Conservation (phyloP, 1,140 invertebrate genomes). For the Lepidurus couesii region DNA sequence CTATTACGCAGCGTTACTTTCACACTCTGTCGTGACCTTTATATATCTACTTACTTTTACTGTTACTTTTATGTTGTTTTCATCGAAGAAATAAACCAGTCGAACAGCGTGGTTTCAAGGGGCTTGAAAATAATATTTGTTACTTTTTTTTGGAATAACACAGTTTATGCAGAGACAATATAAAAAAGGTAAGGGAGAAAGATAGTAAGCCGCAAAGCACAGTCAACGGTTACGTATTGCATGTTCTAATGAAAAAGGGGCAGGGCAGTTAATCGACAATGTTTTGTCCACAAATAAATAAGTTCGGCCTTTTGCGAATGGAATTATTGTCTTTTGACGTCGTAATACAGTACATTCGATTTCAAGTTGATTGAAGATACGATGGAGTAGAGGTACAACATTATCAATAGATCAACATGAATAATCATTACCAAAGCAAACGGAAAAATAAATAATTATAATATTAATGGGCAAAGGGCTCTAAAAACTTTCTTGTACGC, state of each 20-base stretch:
- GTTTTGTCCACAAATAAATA: background rate
- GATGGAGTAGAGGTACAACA: conserved; percentile 18
- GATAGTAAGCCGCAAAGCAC: conserved; percentile 2
- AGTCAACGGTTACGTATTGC: conserved; percentile 17
- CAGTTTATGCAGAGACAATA: background rate
- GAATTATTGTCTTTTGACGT: background rate
- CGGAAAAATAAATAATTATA: background rate
- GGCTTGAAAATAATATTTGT: background rate
- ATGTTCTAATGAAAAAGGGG: background rate
- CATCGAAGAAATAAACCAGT: background rate
- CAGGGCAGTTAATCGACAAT: background rate
- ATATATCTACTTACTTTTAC: background rate
- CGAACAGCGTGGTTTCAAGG: background rate
- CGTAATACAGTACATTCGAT: conserved; percentile 6
- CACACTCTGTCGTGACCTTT: background rate
- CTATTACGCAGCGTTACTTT: background rate
- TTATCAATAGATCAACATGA: conserved; percentile 12
- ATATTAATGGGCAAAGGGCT: background rate
- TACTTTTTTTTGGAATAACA: background rate
- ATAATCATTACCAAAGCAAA: conserved; percentile 15
- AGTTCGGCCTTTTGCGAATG: background rate
- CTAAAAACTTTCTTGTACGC: background rate
- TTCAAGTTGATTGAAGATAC: conserved; percentile 16
- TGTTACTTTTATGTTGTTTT: background rate
- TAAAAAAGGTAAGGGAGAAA: background rate